Base-by-base conservation (phyloP, 2,888 invertebrate species). In the Dromius quadrimaculatus region DNA sequence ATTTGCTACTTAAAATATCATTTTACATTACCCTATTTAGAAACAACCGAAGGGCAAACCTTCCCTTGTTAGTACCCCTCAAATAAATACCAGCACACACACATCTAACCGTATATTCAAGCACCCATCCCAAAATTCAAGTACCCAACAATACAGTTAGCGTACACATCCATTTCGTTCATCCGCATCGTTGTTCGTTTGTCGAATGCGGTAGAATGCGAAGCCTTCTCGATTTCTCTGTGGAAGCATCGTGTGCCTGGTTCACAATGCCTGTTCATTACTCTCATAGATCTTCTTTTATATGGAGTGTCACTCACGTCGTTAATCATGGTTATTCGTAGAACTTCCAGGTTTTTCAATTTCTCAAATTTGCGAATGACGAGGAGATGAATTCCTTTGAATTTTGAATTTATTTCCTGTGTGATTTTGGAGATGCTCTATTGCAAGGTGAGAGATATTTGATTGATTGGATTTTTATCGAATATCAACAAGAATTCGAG, bases 291-390 rank as follows among this genome's bases (percentile, higher is more conserved):
- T 76, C 76, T 76, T 76, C 76, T 74, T 74, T 74, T 76, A 74
- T 76, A 66, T 72, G 50, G 17, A 71, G 71, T 71, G 76, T 75
- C 76, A 73, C 74, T 74, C 73, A 73, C 74, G 74, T 74, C 76
- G 76, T 77, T 77, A 76, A 76, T 77, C 77, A 77, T 75, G 74
- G 74, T 76, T 75, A n/a, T n/a, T n/a, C n/a, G n/a, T n/a, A n/a
- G n/a, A n/a, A n/a, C n/a, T n/a, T n/a, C n/a, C n/a, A n/a, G n/a
- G n/a, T n/a, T 62, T 59, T 73, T 74, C 72, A 72, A 64, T 73
- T 73, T 74, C 69, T 68, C 73, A 72, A 74, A 72, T 74, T 72
- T 72, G 71, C 69, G 54, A 62, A 61, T 63, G 50, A 71, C 57
- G 57, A 41, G n/a, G n/a, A 43, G 59, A 63, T 59, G 61, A 66